These are phyloP conservation scores for Dasyurus viverrinus DNA, from an alignment of 2,113 vertebrate genomes.

Conservation along the genomic window DNA sequence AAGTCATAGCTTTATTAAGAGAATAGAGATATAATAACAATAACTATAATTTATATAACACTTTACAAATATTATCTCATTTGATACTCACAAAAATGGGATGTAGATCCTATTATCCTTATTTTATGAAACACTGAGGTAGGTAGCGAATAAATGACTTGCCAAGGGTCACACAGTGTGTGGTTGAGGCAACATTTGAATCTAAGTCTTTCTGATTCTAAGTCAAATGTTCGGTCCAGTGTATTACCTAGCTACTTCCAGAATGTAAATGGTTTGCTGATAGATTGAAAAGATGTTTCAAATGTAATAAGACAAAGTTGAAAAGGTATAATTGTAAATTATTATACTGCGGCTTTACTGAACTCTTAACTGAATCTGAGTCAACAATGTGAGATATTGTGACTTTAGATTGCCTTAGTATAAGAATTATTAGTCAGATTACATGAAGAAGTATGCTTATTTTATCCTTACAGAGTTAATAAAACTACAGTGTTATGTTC, in stretches of 20 bases:
- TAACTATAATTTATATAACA: neutral
- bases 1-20: neutral
- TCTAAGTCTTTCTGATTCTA: neutral
- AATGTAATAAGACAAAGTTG: neutral
- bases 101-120: neutral
- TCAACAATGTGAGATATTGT: neutral
- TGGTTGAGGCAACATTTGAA: neutral
- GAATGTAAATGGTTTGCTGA: too few species aligned
- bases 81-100: neutral
- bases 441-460: neutral
- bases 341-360: neutral
- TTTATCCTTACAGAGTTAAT: neutral
- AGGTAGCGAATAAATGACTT: neutral
- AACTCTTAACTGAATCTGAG: neutral
- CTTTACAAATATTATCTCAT: neutral
- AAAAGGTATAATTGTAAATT: neutral
- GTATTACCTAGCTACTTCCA: too few species aligned
- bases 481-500: neutral
- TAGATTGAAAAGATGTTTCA: neutral
- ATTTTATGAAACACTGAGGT: neutral
- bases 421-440: neutral
- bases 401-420: neutral
- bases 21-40: neutral
- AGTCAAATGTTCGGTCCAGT: neutral
- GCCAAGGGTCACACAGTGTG: neutral